Percentiles rank a stretch among this genome's conserved stretches.
phyloP scores from a whole-genome alignment of 2,888 invertebrate genomes.

The Brachypalpus laphriformis region DNA sequence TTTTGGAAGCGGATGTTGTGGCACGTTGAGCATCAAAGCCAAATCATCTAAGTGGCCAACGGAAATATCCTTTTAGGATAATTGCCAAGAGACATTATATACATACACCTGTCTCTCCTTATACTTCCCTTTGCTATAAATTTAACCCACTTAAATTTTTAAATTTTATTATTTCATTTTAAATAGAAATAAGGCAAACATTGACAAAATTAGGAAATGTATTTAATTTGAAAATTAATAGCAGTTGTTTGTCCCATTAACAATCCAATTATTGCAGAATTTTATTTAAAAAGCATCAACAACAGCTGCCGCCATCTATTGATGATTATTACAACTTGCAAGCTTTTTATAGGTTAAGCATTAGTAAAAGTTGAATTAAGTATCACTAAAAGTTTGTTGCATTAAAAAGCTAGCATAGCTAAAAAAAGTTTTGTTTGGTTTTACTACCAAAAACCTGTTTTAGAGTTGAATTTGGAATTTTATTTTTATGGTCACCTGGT shows the following conservation, averaged over 20 bases:
- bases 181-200: not conserved
- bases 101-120: not conserved
- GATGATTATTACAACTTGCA: slow-evolving; percentile 6
- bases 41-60: slow-evolving; percentile 49
- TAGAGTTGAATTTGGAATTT: slow-evolving; percentile 4
- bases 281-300: not conserved
- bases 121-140: not conserved
- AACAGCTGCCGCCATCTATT: slow-evolving; percentile 20
- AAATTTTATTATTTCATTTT: not conserved
- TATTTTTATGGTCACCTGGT: slow-evolving; percentile 56
- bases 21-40: slow-evolving; percentile 30
- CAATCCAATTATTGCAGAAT: not conserved
- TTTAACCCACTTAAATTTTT: not conserved
- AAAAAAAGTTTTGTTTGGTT: slow-evolving; percentile 1
- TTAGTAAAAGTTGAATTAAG: not conserved
- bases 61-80: slow-evolving; percentile 64
- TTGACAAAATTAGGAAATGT: not conserved
- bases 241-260: not conserved
- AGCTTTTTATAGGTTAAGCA: not conserved
- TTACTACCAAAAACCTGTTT: slow-evolving; percentile 36
- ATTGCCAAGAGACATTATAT: slow-evolving; percentile 41
- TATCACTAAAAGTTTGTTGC: slow-evolving; percentile 12
- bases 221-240: not conserved
- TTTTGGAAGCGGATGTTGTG: not conserved
- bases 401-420: not conserved